These are phyloP conservation scores for Oceanodroma leucorhoa DNA, from an alignment of 2,797 vertebrate species.

Conservation along the genomic window DNA sequence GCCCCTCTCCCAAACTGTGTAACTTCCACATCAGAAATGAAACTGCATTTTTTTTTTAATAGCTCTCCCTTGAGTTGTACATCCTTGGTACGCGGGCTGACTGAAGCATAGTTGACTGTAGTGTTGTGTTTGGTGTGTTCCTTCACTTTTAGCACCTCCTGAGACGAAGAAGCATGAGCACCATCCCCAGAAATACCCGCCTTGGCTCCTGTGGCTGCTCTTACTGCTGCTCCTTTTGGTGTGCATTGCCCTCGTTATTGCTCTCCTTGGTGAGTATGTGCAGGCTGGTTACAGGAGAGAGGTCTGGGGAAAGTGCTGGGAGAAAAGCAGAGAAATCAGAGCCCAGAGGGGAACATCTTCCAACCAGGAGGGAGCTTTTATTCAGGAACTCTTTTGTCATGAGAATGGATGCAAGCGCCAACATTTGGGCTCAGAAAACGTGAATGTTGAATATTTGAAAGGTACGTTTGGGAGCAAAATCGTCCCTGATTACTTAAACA, in stretches of 20 bases:
- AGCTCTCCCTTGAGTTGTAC: background rate
- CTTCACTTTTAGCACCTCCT: background rate
- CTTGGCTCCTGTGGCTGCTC: constrained; percentile 27
- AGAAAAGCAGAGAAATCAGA: background rate
- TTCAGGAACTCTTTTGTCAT: background rate
- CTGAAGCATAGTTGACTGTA: background rate
- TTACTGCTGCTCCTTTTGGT: constrained; percentile 24
- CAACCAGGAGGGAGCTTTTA: background rate
- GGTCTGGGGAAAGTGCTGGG: background rate
- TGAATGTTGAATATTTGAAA: background rate
- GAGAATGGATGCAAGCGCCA: background rate
- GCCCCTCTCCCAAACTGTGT: background rate
- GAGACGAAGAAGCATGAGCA: background rate
- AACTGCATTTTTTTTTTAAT: background rate
- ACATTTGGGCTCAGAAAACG: background rate
- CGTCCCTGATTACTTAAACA: background rate
- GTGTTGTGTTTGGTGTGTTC: background rate
- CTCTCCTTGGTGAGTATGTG: constrained; percentile 23
- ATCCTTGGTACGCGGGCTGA: background rate
- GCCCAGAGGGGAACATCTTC: background rate
- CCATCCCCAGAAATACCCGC: background rate
- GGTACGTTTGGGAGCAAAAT: background rate
- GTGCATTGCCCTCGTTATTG: background rate
- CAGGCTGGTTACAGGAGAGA: background rate
- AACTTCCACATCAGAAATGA: background rate